A percentile compares a stretch with the other conserved stretches of the same genome.
These are phyloP conservation scores for Psittacara wagleri DNA, from an alignment of 2,113 vertebrate genomes.

Conservation along the genomic window DNA sequence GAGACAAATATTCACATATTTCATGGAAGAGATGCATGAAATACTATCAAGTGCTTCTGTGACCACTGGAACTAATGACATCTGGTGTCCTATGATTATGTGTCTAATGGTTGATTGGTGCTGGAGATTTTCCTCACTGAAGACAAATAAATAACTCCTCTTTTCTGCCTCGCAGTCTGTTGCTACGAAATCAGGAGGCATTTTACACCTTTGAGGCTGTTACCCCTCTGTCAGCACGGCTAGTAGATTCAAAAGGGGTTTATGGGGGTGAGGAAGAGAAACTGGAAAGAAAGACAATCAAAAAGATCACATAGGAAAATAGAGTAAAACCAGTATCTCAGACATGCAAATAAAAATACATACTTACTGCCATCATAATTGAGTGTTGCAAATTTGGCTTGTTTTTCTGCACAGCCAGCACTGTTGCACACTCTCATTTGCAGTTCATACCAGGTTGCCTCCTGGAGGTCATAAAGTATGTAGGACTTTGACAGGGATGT, in stretches of 20 bases:
- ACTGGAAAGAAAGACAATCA: neutral
- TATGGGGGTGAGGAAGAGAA: neutral
- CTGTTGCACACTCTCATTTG: conserved; percentile 98
- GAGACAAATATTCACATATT: neutral
- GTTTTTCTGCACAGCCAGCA: conserved; percentile 94
- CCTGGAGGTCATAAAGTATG: conserved; percentile 92
- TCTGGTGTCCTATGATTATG: neutral
- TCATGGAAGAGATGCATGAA: neutral
- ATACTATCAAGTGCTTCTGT: neutral
- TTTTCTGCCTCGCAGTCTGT: neutral
- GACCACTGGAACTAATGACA: conserved; percentile 18
- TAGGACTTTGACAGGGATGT: conserved; percentile 95
- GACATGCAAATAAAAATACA: neutral
- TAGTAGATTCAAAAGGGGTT: neutral
- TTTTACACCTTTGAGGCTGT: neutral
- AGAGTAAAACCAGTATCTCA: neutral
- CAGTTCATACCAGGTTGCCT: conserved; percentile 95
- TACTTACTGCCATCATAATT: conserved; percentile 95
- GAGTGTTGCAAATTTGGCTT: conserved; percentile 91
- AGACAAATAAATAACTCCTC: neutral
- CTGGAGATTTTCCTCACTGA: neutral
- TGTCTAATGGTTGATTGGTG: neutral
- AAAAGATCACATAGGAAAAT: neutral
- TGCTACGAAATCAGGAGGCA: neutral
- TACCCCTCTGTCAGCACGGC: neutral